Evolutionary conservation across 2,888 invertebrate genomes (phyloP), one percentile per base, ranked within the genome.

Genomic region (Halictus quadricinctus): DNA sequence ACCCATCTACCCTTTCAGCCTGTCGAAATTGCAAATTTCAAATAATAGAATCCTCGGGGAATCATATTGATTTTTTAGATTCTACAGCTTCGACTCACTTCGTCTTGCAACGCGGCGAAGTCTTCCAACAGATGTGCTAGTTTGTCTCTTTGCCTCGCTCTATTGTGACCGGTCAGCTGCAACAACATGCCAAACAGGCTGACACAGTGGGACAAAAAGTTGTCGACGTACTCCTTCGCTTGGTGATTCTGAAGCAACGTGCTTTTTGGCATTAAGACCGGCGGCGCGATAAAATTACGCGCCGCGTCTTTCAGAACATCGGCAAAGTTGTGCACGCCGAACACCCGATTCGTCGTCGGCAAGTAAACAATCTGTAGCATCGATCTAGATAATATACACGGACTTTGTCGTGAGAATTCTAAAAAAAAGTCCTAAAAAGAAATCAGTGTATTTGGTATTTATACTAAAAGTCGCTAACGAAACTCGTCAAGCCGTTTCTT

Each of bases 121-220:
- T 99, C 99, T 93, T 98, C 98, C 70, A 99, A 95, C 79, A 99
- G 95, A 91, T 98, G 96, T 0, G 98, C 98, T 81, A 99, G 95
- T 95, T 98, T 99, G 94, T 99, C 99, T 81, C 99, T 96, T 94
- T 99, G 99, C 54, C 99, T 95, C 7, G 99, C 99, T 89, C 99
- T 96, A 95, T 99, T 99, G 94, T 99, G 98, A 0, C 99, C 99
- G 93, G 98, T 98, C 83, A 98, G 96, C 92, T 98, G 98, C 83
- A 99, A 95, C 80, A 99, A 95, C 90, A 97, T 97, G 15, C 97
- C 97, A 93, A 99, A 98, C 8, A 98, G 97, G 64, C 97, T 96
- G 84, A 97, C 97, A 93, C 98, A 98, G 86, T 98, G 97, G 18
- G 96, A 96, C 79, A 99, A 96, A 95, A 99, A 98, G 81, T 97